Evolutionary conservation across 2,113 vertebrate genomes (phyloP).

Genomic region (Megaceryle torquata): DNA sequence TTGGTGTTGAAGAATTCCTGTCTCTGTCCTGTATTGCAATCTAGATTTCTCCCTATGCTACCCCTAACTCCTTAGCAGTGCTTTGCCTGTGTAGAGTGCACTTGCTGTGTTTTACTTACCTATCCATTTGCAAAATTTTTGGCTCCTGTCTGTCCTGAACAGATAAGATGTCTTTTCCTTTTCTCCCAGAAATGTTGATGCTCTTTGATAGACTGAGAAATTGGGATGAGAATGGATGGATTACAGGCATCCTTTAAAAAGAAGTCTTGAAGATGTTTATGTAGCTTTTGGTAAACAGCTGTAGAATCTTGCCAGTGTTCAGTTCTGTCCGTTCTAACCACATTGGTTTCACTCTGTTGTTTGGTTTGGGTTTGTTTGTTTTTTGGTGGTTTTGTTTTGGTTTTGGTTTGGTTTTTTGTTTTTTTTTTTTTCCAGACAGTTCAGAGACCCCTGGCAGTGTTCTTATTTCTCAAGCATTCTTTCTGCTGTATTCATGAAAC

Average conservation of each 20-base stretch:
- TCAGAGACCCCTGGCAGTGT: not conserved
- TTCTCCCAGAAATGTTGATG: not conserved
- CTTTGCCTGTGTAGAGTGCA: not conserved
- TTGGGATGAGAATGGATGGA: not conserved
- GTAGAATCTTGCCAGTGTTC: not conserved
- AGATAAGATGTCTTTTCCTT: not conserved
- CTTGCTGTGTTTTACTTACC: not conserved
- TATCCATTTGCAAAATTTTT: not conserved
- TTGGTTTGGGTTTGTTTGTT: not conserved
- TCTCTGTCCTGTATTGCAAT: not conserved
- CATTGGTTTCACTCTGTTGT: not conserved
- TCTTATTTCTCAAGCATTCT: not conserved
- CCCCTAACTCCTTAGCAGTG: not conserved
- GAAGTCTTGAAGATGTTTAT: not conserved
- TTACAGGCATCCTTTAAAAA: not conserved
- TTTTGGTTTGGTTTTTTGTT: too few relatives aligned
- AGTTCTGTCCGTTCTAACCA: not conserved
- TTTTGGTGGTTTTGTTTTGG: too few relatives aligned
- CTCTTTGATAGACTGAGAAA: not conserved
- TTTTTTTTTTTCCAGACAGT: not conserved
- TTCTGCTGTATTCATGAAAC: not conserved
- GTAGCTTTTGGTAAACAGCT: not conserved
- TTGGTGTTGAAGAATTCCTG: not conserved
- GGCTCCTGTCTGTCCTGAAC: not conserved
- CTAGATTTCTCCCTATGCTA: accelerated